Base-by-base conservation (phyloP, 2,888 invertebrate genomes). In the Rutpela maculata region DNA sequence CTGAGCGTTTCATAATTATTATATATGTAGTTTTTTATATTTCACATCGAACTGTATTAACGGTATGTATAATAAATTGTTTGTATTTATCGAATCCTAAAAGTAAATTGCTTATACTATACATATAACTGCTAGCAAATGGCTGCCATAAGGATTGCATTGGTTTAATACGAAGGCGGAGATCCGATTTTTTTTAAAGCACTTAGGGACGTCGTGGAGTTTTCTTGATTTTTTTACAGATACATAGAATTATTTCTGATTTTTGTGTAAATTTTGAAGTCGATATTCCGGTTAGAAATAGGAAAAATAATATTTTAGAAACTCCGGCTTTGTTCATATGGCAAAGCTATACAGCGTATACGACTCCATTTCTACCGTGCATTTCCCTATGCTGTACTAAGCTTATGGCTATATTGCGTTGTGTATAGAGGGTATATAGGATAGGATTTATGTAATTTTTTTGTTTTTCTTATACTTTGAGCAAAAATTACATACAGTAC, bases 121-220 rank as follows among this genome's bases (percentile, higher is more conserved):
- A 86, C 89, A 87, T 89, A 90, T 88, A 90, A 90, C 89, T 89
- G 88, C 88, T 81, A 88, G 89, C 90, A 90, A 91, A 91, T 91
- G 91, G 91, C 91, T 90, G 91, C 91, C 91, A 90, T 91, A 91
- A 91, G 91, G 89, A 89, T 88, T 88, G 89, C 89, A 91, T 91
- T 88, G 90, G 89, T 83, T 85, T 84, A 75, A 56, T 80, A 82
- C 55, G 75, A 72, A 78, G 74, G 76, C 72, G 77, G 68, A 77
- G 50, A 68, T 78, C 69, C 26, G 57, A 85, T 79, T 85, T 86
- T 83, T 83, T 85, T 83, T 84, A 71, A 70, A 55, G 57, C 18
- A 65, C 78, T 83, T 73, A 22, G 59, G 50, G 26, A 57, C 6
- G 55, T 59, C 65, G 31, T 65, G 75, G 77, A 75, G 35, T 11